Conservation (phyloP, 2,113 vertebrate species). For the Merops nubicus region DNA sequence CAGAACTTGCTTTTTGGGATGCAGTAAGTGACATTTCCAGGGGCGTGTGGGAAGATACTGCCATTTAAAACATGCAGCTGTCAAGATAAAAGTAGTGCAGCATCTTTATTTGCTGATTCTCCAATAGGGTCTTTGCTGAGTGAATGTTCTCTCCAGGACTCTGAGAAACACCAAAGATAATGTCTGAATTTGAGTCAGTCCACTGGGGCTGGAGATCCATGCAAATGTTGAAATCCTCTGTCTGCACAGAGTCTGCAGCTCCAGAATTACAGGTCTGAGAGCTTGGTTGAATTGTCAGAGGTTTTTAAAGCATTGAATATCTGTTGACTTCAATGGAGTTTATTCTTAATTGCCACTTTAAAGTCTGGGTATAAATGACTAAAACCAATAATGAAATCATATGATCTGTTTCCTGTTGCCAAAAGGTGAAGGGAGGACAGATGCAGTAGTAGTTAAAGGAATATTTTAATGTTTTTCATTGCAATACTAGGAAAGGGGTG, state of each 20-base stretch:
- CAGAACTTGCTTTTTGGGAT: not conserved
- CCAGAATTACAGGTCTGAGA: constrained; percentile 21
- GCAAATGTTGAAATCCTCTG: not conserved
- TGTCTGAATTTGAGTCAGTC: not conserved
- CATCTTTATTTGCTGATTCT: not conserved
- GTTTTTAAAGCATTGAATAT: not conserved
- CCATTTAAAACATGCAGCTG: not conserved
- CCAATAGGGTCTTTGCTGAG: not conserved
- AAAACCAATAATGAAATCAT: not conserved
- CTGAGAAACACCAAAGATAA: rapidly evolving
- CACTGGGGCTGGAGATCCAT: not conserved
- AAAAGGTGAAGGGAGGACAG: not conserved
- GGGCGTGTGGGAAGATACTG: not conserved
- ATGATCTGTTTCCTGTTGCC: not conserved
- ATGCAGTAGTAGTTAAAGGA: not conserved
- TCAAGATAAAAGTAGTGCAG: not conserved
- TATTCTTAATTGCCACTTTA: not conserved
- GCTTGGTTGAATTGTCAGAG: not conserved
- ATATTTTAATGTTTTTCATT: not conserved
- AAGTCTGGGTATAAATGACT: not conserved
- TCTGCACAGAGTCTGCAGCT: not conserved
- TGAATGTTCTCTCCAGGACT: not conserved
- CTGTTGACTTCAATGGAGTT: not conserved
- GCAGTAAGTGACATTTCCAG: not conserved
- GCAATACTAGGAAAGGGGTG: not conserved